Base-by-base conservation (phyloP, 1,140 invertebrate species). In the Bombus ignitus region DNA sequence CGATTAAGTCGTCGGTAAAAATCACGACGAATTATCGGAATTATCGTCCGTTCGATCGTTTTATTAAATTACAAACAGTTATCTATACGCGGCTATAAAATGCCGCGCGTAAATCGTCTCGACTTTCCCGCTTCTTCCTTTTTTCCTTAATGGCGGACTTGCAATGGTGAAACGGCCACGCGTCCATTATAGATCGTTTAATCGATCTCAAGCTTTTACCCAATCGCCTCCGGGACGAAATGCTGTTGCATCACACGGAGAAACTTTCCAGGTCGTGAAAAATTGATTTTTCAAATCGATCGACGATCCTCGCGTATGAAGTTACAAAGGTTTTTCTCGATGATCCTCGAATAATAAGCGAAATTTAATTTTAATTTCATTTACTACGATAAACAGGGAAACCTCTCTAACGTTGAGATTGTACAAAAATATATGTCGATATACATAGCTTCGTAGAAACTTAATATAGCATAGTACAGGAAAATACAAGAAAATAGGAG, bases 61-160 rank as follows among this genome's bases (percentile, higher is more conserved):
- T 78, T 78, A 78, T 78, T 77, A 70, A 83, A 83, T 83, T 70
- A 83, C 70, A 59, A 78, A 65, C 71, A 5, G 44, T 28, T 59
- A 74, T 53, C 66, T 28, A 37, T 57, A 37, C 15, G 66, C 4
- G 1, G 35, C 6, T 13, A 37, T 10, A 32, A 44, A 73, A 44
- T 18, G 3, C 8, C 3, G 4, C 3, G 39, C 39, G n/a, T 12
- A 25, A 37, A 78, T 78, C 57, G 75, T 2, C 57, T 9, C 82
- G 25, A 70, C 82, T 78, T 83, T 78, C 75, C 74, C 74, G 44
- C 65, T 22, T 44, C 22, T 39, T 59, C 5, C 12, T 59, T 72
- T 57, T 28, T 35, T 73, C n/a, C n/a, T 32, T 65, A 65, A 65
- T 22, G 39, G 39, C 39, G 39, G 47, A 53, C 18, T 53, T 8